These are phyloP conservation scores for Python bivittatus DNA, from an alignment of 2,113 vertebrate genomes.

Conservation along the genomic window DNA sequence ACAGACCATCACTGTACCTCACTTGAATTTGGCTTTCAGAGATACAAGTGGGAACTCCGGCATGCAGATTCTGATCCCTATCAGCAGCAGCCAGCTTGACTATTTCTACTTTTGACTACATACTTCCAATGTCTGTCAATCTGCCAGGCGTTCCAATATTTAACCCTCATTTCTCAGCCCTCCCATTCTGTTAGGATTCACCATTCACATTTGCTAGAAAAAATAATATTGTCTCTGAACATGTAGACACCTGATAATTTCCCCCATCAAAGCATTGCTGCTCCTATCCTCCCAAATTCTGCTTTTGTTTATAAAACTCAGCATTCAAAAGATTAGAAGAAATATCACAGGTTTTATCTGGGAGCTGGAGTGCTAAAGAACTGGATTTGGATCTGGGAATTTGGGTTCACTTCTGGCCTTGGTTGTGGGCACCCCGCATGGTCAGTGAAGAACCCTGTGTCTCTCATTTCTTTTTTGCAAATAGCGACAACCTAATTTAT, in stretches of 20 bases:
- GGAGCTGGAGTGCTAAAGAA: background rate
- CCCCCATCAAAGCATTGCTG: background rate
- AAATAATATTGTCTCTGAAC: background rate
- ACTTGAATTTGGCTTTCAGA: background rate
- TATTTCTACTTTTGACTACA: background rate
- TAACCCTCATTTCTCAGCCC: background rate
- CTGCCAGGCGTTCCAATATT: background rate
- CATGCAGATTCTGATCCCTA: background rate
- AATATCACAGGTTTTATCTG: background rate
- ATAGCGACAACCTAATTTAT: background rate
- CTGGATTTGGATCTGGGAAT: background rate
- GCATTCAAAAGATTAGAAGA: background rate
- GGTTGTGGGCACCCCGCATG: no score
- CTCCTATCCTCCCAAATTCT: background rate
- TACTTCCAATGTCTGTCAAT: no score
- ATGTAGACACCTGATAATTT: background rate
- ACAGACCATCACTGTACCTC: background rate
- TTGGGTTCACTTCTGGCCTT: background rate
- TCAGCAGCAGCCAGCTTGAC: background rate
- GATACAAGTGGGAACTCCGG: background rate
- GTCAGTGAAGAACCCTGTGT: background rate
- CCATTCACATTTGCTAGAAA: background rate
- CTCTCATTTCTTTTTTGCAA: background rate
- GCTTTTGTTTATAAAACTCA: background rate
- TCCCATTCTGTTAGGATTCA: background rate